phyloP scores from a whole-genome alignment of 2,797 vertebrate species.

The Hydrophis major region DNA sequence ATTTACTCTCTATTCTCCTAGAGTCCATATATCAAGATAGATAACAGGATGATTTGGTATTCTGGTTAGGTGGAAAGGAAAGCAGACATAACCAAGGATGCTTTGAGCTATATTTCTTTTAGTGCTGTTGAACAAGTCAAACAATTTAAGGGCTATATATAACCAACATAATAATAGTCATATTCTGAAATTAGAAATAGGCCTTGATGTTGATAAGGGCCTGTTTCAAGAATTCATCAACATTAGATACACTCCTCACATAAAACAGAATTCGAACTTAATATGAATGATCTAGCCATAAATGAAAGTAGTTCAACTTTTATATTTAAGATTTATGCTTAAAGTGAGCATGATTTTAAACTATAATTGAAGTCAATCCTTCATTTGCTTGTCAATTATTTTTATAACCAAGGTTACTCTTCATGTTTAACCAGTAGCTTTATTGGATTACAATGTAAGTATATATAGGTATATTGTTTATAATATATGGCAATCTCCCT shows the following conservation, averaged over 20 bases:
- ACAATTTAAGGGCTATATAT: neutral
- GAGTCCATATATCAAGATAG: neutral
- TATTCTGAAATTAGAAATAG: neutral
- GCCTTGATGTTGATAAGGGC: neutral
- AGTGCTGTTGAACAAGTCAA: neutral
- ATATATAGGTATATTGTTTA: neutral
- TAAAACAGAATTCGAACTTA: neutral
- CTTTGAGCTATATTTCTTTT: neutral
- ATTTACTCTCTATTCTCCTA: neutral
- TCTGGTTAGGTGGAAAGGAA: neutral
- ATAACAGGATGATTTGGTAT: neutral
- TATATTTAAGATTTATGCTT: slow-evolving; percentile 32
- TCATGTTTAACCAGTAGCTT: slow-evolving; percentile 38
- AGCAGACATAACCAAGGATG: neutral
- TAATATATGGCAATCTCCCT: slow-evolving; percentile 25
- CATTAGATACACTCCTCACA: neutral
- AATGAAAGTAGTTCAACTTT: slow-evolving; percentile 14
- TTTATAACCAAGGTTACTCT: slow-evolving; percentile 22
- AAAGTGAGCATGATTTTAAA: slow-evolving; percentile 16
- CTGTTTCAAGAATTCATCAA: neutral
- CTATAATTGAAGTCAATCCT: slow-evolving; percentile 39
- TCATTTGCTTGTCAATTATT: slow-evolving; percentile 36
- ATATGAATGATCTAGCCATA: neutral
- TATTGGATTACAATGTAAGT: slow-evolving; percentile 31
- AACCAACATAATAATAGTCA: neutral